A percentile compares a stretch with the other conserved stretches of the same genome.
Conservation (phyloP, 2,113 vertebrate genomes). For the Sminthopsis crassicaudata region DNA sequence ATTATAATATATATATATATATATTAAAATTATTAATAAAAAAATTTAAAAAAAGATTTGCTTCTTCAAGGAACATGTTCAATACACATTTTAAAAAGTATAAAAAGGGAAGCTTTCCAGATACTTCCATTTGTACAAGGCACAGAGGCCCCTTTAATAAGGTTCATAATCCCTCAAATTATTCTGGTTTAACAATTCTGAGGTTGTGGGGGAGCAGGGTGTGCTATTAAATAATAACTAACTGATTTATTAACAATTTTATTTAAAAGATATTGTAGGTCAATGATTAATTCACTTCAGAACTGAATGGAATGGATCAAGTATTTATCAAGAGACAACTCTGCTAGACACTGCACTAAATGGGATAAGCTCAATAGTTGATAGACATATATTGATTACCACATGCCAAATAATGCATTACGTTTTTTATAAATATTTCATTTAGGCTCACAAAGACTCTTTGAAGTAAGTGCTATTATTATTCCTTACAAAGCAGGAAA, state of each 20-base stretch:
- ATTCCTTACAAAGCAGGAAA: background rate
- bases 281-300: background rate
- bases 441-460: background rate
- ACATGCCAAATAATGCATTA: background rate
- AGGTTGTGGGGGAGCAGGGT: too few relatives aligned
- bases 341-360: background rate
- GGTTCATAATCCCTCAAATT: background rate
- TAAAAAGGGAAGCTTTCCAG: background rate
- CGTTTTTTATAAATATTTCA: background rate
- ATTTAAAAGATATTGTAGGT: background rate
- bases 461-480: background rate
- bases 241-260: background rate
- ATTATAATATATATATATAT: too few relatives aligned
- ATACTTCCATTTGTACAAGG: background rate
- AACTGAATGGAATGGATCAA: background rate
- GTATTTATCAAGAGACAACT: background rate
- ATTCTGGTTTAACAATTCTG: background rate
- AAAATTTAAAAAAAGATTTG: too few relatives aligned
- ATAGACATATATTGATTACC: too few relatives aligned
- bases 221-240: background rate
- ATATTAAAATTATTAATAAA: too few relatives aligned
- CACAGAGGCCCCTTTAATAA: background rate
- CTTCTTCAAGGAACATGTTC: background rate
- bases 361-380: too few relatives aligned
- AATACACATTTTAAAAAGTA: background rate